Percentiles rank a stretch among this genome's conserved stretches.
Evolutionary conservation across 2,797 vertebrate species (phyloP).

Genomic region (Sebastes oblongus): DNA sequence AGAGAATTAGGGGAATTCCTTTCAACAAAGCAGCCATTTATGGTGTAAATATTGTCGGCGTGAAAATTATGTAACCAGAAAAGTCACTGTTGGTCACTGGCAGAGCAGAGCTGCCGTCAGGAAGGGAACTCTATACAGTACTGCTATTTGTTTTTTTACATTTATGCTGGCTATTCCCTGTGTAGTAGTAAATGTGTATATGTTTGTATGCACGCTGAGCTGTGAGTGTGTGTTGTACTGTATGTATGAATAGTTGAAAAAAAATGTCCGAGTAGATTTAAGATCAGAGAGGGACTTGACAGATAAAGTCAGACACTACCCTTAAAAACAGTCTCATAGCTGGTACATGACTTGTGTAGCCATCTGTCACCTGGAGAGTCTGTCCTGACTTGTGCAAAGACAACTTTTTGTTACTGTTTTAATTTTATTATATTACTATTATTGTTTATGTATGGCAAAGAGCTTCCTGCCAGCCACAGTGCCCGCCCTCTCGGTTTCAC

Average conservation of each 20-base stretch:
- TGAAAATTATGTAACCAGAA: neutral
- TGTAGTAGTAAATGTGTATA: conserved; percentile 18
- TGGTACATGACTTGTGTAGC: conserved; percentile 60
- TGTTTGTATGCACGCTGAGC: conserved; percentile 44
- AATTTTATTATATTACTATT: conserved; percentile 65
- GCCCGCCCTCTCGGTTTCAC: conserved; percentile 75
- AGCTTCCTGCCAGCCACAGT: conserved; percentile 83
- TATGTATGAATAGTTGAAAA: conserved; percentile 34
- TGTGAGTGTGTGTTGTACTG: conserved; percentile 43
- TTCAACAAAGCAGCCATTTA: conserved; percentile 6
- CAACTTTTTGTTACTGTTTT: conserved; percentile 72
- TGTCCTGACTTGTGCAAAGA: conserved; percentile 61
- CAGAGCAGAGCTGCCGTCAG: neutral
- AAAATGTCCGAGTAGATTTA: conserved; percentile 32
- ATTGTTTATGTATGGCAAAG: conserved; percentile 69
- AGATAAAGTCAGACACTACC: conserved; percentile 51
- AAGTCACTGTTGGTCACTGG: neutral
- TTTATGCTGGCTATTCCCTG: conserved; percentile 44
- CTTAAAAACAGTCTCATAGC: conserved; percentile 48
- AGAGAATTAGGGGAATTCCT: conserved; percentile 4
- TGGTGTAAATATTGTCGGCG: neutral
- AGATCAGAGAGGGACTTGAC: conserved; percentile 50
- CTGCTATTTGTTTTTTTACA: neutral
- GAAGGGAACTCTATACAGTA: neutral
- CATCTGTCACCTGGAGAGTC: conserved; percentile 58